phyloP scores from a whole-genome alignment of 2,888 invertebrate genomes.

The Eumerus sabulonum region DNA sequence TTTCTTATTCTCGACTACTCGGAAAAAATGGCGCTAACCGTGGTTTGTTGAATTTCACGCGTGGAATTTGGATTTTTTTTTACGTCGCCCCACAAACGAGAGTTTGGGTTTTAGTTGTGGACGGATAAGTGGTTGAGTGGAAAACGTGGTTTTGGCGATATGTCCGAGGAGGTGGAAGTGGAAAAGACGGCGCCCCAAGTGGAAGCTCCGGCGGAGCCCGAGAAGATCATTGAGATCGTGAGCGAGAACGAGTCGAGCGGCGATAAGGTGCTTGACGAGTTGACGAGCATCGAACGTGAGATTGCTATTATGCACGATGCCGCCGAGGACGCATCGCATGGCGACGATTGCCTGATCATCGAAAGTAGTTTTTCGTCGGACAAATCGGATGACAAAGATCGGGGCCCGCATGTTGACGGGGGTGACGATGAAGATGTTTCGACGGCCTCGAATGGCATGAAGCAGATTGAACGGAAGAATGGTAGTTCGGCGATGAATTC shows the following conservation, averaged over 20 bases:
- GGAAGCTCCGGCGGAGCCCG: not conserved
- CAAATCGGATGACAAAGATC: not conserved
- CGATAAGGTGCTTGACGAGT: constrained; percentile 71
- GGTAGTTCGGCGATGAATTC: constrained; percentile 15
- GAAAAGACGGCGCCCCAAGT: constrained; percentile 10
- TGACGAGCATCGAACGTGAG: constrained; percentile 75
- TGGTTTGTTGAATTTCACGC: constrained; percentile 55
- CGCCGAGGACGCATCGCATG: constrained; percentile 39
- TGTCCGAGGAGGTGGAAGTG: constrained; percentile 50
- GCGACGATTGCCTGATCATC: not conserved
- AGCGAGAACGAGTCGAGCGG: not conserved
- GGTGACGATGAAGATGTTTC: not conserved
- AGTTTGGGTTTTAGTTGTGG: not conserved
- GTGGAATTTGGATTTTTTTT: constrained; percentile 25
- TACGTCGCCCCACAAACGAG: not conserved
- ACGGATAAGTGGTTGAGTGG: constrained; percentile 2
- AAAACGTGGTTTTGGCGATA: not conserved
- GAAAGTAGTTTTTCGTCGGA: constrained; percentile 35
- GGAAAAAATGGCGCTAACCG: constrained; percentile 65
- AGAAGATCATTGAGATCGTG: too few relatives aligned
- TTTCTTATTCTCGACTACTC: constrained; percentile 4
- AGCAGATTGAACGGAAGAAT: constrained; percentile 35
- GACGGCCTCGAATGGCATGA: not conserved
- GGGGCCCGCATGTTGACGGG: constrained; percentile 9
- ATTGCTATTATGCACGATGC: constrained; percentile 76